A percentile compares a stretch with the other conserved stretches of the same genome.
Evolutionary conservation across 2,113 vertebrate species (phyloP).

Genomic region (Mirounga angustirostris): DNA sequence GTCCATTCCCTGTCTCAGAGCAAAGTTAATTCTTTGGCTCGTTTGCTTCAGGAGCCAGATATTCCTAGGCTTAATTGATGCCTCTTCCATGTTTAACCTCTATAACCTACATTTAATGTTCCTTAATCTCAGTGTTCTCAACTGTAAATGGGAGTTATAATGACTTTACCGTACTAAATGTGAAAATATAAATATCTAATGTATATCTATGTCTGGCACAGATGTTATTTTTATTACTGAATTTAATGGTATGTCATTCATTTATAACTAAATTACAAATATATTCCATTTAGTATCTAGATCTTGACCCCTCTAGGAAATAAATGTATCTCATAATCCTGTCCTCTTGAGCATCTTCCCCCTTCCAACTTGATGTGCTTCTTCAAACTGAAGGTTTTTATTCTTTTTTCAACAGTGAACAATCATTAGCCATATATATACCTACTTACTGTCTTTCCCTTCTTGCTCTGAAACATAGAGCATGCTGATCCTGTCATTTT

Average conservation of each 20-base stretch:
- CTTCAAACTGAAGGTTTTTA: not conserved
- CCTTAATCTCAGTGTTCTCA: not conserved
- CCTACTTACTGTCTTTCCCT: not conserved
- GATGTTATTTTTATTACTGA: not conserved
- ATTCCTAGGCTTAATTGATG: not conserved
- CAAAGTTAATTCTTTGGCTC: constrained; percentile 42
- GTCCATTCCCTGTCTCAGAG: not conserved
- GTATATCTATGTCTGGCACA: not conserved
- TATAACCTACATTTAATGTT: not conserved
- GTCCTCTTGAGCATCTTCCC: not conserved
- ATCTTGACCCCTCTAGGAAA: not conserved
- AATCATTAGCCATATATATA: not conserved
- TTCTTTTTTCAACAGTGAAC: not conserved
- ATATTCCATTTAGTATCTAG: not conserved
- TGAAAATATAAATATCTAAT: not conserved
- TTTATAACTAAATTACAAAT: not conserved
- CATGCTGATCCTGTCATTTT: not conserved
- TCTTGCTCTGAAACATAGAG: not conserved
- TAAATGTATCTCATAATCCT: not conserved
- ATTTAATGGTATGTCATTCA: not conserved
- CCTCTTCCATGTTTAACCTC: not conserved
- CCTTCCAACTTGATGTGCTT: not conserved
- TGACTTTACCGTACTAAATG: not conserved
- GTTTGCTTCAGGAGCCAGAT: not conserved
- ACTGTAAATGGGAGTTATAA: not conserved